These are phyloP conservation scores for Therioaphis trifolii DNA, from an alignment of 2,888 invertebrate genomes.

Conservation along the genomic window DNA sequence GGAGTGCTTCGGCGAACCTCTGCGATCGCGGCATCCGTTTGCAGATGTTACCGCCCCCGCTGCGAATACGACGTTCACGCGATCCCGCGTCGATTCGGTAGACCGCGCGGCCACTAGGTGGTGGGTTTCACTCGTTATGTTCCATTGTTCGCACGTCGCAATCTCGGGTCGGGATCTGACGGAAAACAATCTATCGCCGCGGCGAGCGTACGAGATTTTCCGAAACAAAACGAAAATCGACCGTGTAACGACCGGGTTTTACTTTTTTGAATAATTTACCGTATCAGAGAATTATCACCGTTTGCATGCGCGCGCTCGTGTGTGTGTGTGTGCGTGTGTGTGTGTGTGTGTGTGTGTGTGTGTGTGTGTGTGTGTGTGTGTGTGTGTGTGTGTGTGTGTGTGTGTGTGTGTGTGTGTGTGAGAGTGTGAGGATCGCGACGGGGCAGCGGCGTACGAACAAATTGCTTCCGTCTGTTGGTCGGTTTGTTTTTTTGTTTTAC, in stretches of 20 bases:
- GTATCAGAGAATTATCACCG: too few species aligned
- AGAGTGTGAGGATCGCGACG: background rate
- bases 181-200: background rate
- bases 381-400: too few species aligned
- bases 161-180: background rate
- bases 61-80: background rate
- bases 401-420: too few species aligned
- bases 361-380: too few species aligned
- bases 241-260: background rate
- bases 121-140: background rate
- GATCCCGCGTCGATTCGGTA: background rate
- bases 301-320: background rate
- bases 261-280: constrained; percentile 11
- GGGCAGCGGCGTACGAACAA: background rate
- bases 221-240: background rate
- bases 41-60: too few species aligned
- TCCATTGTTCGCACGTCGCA: constrained; percentile 3
- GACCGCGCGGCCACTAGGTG: background rate
- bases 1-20: too few species aligned
- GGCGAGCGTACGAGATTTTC: background rate
- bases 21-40: too few species aligned
- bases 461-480: background rate
- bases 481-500: background rate
- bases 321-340: background rate
- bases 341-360: too few species aligned